Percentiles rank a stretch among this genome's conserved stretches.
phyloP scores from a whole-genome alignment of 2,797 vertebrate species.

The Peromyscus nudipes region DNA sequence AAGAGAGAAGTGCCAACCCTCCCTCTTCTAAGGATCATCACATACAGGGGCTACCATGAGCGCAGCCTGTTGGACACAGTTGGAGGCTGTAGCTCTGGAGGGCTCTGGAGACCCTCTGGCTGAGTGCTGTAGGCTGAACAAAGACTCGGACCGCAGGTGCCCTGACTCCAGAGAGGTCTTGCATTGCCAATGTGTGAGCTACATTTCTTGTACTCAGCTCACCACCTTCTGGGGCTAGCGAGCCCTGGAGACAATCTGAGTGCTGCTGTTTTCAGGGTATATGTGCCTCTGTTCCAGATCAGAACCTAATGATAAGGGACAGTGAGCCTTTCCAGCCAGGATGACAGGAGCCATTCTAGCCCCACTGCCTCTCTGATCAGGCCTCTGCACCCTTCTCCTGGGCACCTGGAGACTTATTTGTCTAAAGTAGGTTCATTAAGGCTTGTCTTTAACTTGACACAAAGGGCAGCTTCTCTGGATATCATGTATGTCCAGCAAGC shows the following conservation, averaged over 20 bases:
- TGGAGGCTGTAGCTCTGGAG: background rate
- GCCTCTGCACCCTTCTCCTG: background rate
- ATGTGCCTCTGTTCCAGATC: background rate
- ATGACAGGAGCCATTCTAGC: background rate
- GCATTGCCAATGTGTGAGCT: background rate
- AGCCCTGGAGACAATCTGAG: background rate
- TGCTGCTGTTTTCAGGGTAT: background rate
- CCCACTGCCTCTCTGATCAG: background rate
- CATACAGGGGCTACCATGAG: rapidly evolving
- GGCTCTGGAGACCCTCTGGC: background rate
- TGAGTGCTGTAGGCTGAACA: too few species aligned
- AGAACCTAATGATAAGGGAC: background rate
- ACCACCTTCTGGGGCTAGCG: background rate
- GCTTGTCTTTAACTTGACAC: constrained; percentile 50
- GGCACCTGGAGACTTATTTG: constrained; percentile 66
- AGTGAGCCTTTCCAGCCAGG: background rate
- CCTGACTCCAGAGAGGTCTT: background rate
- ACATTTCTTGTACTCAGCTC: background rate
- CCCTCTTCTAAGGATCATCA: rapidly evolving
- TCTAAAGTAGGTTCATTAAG: constrained; percentile 47
- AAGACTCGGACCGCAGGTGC: background rate
- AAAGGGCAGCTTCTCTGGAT: constrained; percentile 49
- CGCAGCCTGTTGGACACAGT: background rate
- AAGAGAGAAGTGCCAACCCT: too few species aligned
- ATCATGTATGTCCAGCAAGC: constrained; percentile 50